Evolutionary conservation across 2,797 vertebrate species (phyloP), one percentile per base, ranked within the genome.

Genomic region (Tapera naevia): DNA sequence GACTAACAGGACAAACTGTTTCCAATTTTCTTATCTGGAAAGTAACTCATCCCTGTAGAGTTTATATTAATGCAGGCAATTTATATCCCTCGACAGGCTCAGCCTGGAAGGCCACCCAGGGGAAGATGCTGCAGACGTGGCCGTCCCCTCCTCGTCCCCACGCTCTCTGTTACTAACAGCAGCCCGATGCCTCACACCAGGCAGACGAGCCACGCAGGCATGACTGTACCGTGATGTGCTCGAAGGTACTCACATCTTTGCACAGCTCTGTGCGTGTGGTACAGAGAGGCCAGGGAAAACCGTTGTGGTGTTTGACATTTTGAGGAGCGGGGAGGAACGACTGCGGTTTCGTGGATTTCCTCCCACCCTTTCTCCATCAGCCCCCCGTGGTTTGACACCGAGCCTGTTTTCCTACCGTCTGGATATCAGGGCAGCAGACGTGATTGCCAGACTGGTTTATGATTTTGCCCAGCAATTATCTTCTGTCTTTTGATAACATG

Each of bases 401-500:
- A 80, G 64, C 48, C 37, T n/a, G 22, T 69, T 64, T 92, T 85
- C 58, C 80, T 75, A 48, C 54, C 2, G 37, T 81, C 82, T 97
- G 84, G 66, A 71, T 86, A 64, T 23, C 46, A 51, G 45, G 62
- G 35, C 11, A 4, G 73, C 50, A 62, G 82, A 82, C n/a, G 21
- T 28, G 75, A 86, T 35, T 16, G 66, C 46, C 41, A 86, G 81
- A 32, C 39, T 32, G 80, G 72, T 56, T 53, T 84, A 57, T 41
- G 41, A 53, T 81, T 95, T 94, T 92, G 73, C 64, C 89, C 76
- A 85, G 79, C 61, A 89, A 84, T 92, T 94, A 69, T 91, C 76
- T 95, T 89, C 89, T 79, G 45, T 80, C 73, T 93, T 69, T 83
- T 5, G 66, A 88, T 74, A 67, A 23, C 65, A 33, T 1, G 17